A percentile compares a stretch with the other conserved stretches of the same genome.
Conservation (phyloP, 2,888 invertebrate genomes). For the Patella depressa region DNA sequence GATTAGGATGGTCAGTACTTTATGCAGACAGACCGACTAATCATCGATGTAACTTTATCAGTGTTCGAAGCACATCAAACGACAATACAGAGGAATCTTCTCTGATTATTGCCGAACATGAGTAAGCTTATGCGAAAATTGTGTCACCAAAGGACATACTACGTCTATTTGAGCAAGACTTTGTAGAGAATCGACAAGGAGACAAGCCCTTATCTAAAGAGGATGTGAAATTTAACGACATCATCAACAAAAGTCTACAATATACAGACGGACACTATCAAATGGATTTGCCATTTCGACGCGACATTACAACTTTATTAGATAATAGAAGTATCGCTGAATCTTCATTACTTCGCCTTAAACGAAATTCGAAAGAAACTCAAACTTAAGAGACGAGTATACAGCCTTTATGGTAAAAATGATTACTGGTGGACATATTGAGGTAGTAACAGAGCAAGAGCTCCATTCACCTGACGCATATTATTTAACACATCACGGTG, state of each 20-base stretch:
- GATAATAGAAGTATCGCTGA: not conserved
- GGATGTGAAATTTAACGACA: not conserved
- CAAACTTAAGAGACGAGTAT: not conserved
- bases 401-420: not conserved
- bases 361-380: not conserved
- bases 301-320: not conserved
- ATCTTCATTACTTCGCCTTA: not conserved
- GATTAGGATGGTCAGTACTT: not conserved
- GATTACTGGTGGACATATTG: not conserved
- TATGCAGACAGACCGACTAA: not conserved
- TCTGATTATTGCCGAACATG: not conserved
- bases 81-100: not conserved
- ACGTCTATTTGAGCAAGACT: not conserved
- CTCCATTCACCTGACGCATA: not conserved
- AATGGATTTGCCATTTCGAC: not conserved
- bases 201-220: not conserved
- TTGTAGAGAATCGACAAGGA: not conserved
- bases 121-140: not conserved
- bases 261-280: not conserved
- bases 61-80: not conserved
- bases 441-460: not conserved
- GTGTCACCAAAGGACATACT: not conserved
- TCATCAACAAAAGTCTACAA: not conserved
- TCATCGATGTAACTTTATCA: not conserved
- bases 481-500: not conserved